Percentiles rank a stretch among this genome's conserved stretches.
phyloP scores from a whole-genome alignment of 1,140 invertebrate genomes.

The Rhyacophila brunnea region DNA sequence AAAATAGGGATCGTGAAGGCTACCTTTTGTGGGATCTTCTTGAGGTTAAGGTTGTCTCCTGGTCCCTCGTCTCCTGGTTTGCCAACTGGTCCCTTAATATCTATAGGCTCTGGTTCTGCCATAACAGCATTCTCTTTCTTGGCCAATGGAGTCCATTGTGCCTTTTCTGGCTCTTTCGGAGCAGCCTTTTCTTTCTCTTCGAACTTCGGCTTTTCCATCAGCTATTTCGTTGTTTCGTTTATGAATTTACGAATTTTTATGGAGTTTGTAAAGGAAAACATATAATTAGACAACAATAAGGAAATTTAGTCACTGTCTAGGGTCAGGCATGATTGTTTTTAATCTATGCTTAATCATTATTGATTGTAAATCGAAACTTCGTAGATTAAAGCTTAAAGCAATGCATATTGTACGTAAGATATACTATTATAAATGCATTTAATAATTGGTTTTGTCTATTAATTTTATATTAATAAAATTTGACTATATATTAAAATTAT shows the following conservation, averaged over 20 bases:
- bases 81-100: conserved; percentile 5
- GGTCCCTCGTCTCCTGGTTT: conserved; percentile 20
- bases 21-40: conserved; percentile 26
- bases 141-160: conserved; percentile 4
- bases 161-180: conserved; percentile 17
- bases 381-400: too few species aligned
- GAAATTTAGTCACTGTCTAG: too few species aligned
- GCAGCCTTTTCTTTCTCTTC: conserved; percentile 16
- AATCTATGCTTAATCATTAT: too few species aligned
- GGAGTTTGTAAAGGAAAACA: neutral
- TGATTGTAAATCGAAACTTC: too few species aligned
- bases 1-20: too few species aligned
- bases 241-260: neutral
- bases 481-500: too few species aligned
- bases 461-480: too few species aligned
- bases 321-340: too few species aligned
- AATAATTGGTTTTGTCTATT: too few species aligned
- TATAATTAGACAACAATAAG: neutral
- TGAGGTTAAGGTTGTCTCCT: conserved; percentile 24
- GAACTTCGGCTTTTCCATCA: conserved; percentile 6
- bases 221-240: conserved; percentile 7
- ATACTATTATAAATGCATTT: too few species aligned
- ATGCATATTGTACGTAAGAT: too few species aligned
- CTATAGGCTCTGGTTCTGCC: conserved; percentile 36
- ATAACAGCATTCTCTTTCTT: conserved; percentile 36